Evolutionary conservation across 2,888 invertebrate species (phyloP).

Genomic region (Cryptus viduatorius): DNA sequence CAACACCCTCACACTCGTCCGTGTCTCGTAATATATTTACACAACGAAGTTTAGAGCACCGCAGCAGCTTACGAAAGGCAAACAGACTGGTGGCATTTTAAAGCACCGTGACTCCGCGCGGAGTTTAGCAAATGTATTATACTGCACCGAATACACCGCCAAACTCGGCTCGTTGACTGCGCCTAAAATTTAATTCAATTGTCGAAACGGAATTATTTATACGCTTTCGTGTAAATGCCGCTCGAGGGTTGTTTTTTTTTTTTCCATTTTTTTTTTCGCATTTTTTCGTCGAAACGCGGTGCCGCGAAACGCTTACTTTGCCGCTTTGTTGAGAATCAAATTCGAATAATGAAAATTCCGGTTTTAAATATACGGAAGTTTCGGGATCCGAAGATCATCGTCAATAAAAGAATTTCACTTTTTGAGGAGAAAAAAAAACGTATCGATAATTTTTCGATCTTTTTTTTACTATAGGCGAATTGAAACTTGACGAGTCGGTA

Average conservation of each 20-base stretch:
- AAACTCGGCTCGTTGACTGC: conserved; percentile 7
- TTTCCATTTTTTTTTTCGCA: not conserved
- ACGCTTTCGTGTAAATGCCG: not conserved
- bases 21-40: conserved; percentile 45
- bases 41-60: conserved; percentile 35
- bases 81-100: conserved; percentile 58
- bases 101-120: conserved; percentile 12
- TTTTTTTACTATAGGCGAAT: too few relatives aligned
- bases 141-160: not conserved
- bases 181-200: conserved; percentile 36
- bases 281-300: not conserved
- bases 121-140: conserved; percentile 16
- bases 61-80: conserved; percentile 23
- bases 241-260: not conserved
- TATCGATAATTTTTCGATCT: too few relatives aligned
- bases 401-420: too few relatives aligned
- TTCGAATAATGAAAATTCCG: not conserved
- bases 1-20: conserved; percentile 46
- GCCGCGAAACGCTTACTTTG: not conserved
- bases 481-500: too few relatives aligned
- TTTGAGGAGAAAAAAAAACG: too few relatives aligned
- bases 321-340: not conserved
- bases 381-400: too few relatives aligned
- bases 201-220: conserved; percentile 27
- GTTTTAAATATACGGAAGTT: not conserved